Conservation (phyloP, 2,113 vertebrate genomes). For the Apaloderma vittatum region DNA sequence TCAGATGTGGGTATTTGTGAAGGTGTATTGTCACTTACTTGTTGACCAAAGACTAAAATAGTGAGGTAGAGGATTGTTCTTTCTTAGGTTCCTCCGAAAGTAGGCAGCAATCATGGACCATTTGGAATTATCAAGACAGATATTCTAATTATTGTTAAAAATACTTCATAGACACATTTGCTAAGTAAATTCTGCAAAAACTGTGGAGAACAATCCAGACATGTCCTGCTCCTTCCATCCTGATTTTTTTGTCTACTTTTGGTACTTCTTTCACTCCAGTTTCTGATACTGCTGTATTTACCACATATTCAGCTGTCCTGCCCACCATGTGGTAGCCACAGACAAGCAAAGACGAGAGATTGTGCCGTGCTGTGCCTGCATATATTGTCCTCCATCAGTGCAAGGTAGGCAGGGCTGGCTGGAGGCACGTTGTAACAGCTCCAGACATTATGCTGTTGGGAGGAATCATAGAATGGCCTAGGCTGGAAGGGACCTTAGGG, state of each 20-base stretch:
- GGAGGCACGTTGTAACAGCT: neutral
- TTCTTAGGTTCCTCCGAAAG: neutral
- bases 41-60: neutral
- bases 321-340: neutral
- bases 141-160: neutral
- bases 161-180: neutral
- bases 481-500: no score
- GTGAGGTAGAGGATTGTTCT: neutral
- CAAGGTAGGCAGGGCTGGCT: neutral
- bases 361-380: accelerated
- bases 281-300: neutral
- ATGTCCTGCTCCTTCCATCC: neutral
- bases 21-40: neutral
- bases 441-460: neutral
- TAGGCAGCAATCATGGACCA: neutral
- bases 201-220: neutral
- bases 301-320: neutral
- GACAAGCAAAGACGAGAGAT: neutral
- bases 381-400: neutral
- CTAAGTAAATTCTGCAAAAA: neutral
- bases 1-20: accelerated
- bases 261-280: neutral
- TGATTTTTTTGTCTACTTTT: neutral
- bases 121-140: neutral
- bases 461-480: no score